Conservation (phyloP, 2,888 invertebrate genomes). For the Noctua pronuba region DNA sequence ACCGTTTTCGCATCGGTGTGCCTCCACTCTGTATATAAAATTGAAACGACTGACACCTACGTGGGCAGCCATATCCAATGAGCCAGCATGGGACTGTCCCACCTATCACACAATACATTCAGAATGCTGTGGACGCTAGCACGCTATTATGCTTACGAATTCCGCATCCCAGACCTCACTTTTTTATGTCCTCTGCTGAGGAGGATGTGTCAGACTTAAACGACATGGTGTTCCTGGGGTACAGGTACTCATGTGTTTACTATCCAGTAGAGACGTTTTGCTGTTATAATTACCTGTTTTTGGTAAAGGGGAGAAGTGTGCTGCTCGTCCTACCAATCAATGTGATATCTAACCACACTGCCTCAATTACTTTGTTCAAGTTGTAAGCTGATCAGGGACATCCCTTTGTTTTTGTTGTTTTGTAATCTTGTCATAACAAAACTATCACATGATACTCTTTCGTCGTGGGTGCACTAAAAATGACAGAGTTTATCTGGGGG, state of each 20-base stretch:
- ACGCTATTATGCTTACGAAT: neutral
- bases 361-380: constrained; percentile 11
- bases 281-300: neutral
- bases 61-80: no score
- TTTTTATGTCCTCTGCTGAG: neutral
- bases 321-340: neutral
- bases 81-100: no score
- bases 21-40: no score
- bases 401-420: neutral
- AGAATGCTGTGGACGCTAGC: no score
- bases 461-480: constrained; percentile 8
- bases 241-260: neutral
- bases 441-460: constrained; percentile 20
- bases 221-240: neutral
- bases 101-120: no score
- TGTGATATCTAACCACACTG: neutral
- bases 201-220: neutral
- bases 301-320: neutral
- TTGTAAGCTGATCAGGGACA: neutral
- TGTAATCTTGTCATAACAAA: constrained; percentile 3
- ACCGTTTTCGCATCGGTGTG: no score
- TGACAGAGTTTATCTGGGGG: constrained; percentile 4
- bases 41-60: no score
- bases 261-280: neutral
- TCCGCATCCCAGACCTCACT: neutral